phyloP scores from a whole-genome alignment of 1,140 invertebrate species.

The Drosophila ironensis region DNA sequence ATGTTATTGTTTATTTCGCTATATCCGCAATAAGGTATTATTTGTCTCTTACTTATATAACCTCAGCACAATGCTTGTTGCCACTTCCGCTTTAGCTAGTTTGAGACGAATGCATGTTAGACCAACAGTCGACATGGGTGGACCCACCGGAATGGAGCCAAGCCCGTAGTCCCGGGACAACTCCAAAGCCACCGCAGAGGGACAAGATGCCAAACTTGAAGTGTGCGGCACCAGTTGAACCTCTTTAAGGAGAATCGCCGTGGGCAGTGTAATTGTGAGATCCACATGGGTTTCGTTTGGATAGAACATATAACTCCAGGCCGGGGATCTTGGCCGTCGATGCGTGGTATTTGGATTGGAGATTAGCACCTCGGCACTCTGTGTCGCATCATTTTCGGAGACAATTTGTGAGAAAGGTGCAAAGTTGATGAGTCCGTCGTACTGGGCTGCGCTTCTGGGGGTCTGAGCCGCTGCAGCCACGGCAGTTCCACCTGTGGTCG shows the following conservation, averaged over 20 bases:
- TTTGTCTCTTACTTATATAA: conserved; percentile 72
- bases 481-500: conserved; percentile 30
- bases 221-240: conserved; percentile 94
- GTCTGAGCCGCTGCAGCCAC: conserved; percentile 39
- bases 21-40: too few relatives aligned
- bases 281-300: conserved; percentile 94
- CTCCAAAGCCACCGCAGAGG: conserved; percentile 94
- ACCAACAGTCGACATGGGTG: conserved; percentile 90
- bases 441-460: conserved; percentile 68
- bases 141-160: conserved; percentile 83
- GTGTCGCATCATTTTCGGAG: conserved; percentile 92
- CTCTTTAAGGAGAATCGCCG: conserved; percentile 94
- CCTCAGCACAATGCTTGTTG: conserved; percentile 85
- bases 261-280: conserved; percentile 92
- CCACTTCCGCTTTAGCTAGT: conserved; percentile 91
- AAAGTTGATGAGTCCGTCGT: conserved; percentile 92
- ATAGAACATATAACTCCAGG: conserved; percentile 97
- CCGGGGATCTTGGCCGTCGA: conserved; percentile 90
- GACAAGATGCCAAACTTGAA: conserved; percentile 92
- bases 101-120: conserved; percentile 93
- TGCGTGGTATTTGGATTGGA: conserved; percentile 89
- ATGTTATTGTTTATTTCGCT: too few relatives aligned
- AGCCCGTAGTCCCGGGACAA: conserved; percentile 85
- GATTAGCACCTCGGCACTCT: conserved; percentile 93
- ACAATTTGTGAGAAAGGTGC: conserved; percentile 92